These are phyloP conservation scores for Watsonalla cultraria DNA, from an alignment of 2,888 invertebrate genomes.

Conservation along the genomic window DNA sequence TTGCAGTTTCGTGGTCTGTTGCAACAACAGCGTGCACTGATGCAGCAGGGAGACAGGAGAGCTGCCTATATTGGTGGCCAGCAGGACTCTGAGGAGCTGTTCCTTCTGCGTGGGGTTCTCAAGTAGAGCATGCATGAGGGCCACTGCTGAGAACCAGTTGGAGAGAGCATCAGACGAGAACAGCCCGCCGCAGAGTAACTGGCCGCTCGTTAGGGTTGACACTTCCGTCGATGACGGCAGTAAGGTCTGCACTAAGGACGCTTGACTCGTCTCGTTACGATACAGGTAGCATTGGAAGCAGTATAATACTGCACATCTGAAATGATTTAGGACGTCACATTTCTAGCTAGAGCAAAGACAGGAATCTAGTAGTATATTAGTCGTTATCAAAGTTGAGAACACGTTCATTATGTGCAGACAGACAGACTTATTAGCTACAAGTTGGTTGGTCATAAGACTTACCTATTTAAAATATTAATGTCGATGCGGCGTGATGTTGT, in stretches of 20 bases:
- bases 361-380: too few species aligned
- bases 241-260: slow-evolving; percentile 92
- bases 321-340: slow-evolving; percentile 9
- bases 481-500: too few species aligned
- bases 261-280: slow-evolving; percentile 94
- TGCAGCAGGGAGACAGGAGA: slow-evolving; percentile 93
- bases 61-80: slow-evolving; percentile 90
- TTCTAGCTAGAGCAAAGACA: too few species aligned
- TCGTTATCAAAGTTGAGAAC: not conserved
- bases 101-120: slow-evolving; percentile 93
- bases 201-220: slow-evolving; percentile 86
- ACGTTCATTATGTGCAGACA: too few species aligned
- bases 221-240: slow-evolving; percentile 91
- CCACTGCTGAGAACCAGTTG: slow-evolving; percentile 97
- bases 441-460: too few species aligned
- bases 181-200: slow-evolving; percentile 94
- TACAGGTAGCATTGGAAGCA: slow-evolving; percentile 98
- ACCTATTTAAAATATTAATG: too few species aligned
- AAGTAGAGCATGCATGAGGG: slow-evolving; percentile 92
- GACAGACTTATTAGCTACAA: too few species aligned
- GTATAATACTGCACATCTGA: slow-evolving; percentile 95
- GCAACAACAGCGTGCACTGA: slow-evolving; percentile 90
- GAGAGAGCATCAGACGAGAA: slow-evolving; percentile 93
- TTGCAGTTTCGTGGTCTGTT: slow-evolving; percentile 89
- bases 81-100: slow-evolving; percentile 91